Evolutionary conservation across 2,113 vertebrate species (phyloP).

Genomic region (Myotis yumanensis): DNA sequence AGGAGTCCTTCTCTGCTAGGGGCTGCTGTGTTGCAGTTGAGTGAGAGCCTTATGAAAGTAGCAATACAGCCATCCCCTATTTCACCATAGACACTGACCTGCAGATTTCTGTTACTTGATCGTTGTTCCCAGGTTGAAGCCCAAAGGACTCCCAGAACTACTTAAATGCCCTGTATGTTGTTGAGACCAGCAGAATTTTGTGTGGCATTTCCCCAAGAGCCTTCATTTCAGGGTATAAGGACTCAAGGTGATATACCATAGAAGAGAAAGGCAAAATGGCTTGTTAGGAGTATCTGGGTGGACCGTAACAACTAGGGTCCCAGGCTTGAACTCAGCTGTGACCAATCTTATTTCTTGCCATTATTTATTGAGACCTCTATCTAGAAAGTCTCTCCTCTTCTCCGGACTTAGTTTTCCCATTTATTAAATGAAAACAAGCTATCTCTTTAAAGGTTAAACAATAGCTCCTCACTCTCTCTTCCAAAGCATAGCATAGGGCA

Average conservation of each 20-base stretch:
- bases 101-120: not conserved
- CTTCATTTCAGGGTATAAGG: not conserved
- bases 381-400: slow-evolving; percentile 33
- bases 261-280: not conserved
- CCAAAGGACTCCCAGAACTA: not conserved
- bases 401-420: slow-evolving; percentile 25
- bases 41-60: slow-evolving; percentile 5
- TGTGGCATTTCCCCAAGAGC: not conserved
- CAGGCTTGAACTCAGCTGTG: not conserved
- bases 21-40: slow-evolving; percentile 38
- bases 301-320: not conserved
- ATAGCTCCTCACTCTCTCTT: not conserved
- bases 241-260: not conserved
- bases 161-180: slow-evolving; percentile 8
- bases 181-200: slow-evolving; percentile 24
- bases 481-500: slow-evolving; percentile 1
- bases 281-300: slow-evolving; percentile 11
- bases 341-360: slow-evolving; percentile 14
- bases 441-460: slow-evolving; percentile 48
- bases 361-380: slow-evolving; percentile 55
- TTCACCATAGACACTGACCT: not conserved
- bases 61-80: not conserved
- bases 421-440: slow-evolving; percentile 8
- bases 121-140: slow-evolving; percentile 12
- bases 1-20: slow-evolving; percentile 8